Evolutionary conservation across 1,140 invertebrate genomes (phyloP).

Genomic region (Diploscapter pachys): DNA sequence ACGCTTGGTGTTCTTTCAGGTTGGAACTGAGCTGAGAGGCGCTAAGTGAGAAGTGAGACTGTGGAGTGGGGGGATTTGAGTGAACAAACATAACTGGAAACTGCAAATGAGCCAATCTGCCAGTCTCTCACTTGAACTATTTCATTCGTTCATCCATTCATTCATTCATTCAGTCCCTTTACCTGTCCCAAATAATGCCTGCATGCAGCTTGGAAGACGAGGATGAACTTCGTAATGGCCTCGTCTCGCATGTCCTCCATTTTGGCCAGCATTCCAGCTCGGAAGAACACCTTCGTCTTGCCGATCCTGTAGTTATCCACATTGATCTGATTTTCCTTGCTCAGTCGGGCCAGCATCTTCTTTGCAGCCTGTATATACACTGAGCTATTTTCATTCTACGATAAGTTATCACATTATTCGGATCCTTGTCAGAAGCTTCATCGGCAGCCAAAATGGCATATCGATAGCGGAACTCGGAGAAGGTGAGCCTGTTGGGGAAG

Average conservation of each 20-base stretch:
- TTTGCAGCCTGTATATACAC: slow-evolving; percentile 18
- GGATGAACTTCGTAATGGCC: slow-evolving; percentile 90
- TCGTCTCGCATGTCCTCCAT: slow-evolving; percentile 99
- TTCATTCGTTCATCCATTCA: too few relatives aligned
- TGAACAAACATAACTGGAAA: too few relatives aligned
- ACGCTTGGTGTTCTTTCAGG: too few relatives aligned
- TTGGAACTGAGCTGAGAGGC: too few relatives aligned
- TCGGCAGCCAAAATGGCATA: slow-evolving; percentile 64
- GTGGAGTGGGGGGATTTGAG: too few relatives aligned
- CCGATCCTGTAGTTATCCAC: slow-evolving; percentile 47
- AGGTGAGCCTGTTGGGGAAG: slow-evolving; percentile 78
- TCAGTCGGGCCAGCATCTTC: slow-evolving; percentile 42
- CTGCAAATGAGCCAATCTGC: too few relatives aligned
- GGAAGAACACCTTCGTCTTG: slow-evolving; percentile 76
- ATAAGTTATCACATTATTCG: slow-evolving; percentile 29
- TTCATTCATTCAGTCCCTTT: background rate
- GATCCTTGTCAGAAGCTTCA: slow-evolving; percentile 37
- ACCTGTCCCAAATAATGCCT: slow-evolving; percentile 42
- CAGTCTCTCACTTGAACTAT: too few relatives aligned
- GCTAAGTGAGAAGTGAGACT: too few relatives aligned
- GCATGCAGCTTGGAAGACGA: slow-evolving; percentile 78
- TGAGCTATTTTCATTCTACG: too few relatives aligned
- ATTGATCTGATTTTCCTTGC: slow-evolving; percentile 39
- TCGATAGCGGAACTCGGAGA: slow-evolving; percentile 98
- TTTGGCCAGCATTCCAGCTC: slow-evolving; percentile 97